Percentiles rank a stretch among this genome's conserved stretches.
Conservation (phyloP, 2,888 invertebrate species). For the Lycia hirtaria region DNA sequence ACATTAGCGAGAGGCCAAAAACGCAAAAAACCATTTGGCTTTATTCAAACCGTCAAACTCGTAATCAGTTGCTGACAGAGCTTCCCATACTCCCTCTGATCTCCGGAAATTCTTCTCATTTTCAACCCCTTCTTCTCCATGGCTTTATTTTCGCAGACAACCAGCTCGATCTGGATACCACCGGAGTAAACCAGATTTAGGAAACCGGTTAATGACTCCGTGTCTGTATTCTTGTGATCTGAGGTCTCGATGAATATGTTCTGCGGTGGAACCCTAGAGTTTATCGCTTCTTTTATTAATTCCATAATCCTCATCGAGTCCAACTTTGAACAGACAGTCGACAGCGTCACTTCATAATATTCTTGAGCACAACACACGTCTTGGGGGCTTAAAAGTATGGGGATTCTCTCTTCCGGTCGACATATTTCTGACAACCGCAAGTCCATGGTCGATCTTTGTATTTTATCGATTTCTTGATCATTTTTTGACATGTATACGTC, state of each 20-base stretch:
- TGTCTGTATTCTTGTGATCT: slow-evolving; percentile 62
- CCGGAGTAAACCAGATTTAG: slow-evolving; percentile 91
- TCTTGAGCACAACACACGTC: slow-evolving; percentile 74
- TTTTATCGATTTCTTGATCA: slow-evolving; percentile 69
- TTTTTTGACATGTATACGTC: slow-evolving; percentile 75
- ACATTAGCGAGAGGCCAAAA: too few species aligned
- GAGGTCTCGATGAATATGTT: slow-evolving; percentile 79
- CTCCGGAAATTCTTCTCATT: slow-evolving; percentile 94
- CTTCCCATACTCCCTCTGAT: slow-evolving; percentile 94
- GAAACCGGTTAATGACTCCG: slow-evolving; percentile 76
- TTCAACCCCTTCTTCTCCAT: slow-evolving; percentile 92
- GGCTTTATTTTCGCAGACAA: slow-evolving; percentile 90
- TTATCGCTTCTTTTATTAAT: slow-evolving; percentile 91
- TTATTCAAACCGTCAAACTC: slow-evolving; percentile 90
- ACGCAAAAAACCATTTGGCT: too few species aligned
- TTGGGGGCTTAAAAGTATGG: slow-evolving; percentile 73
- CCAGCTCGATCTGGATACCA: slow-evolving; percentile 94
- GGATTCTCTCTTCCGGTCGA: slow-evolving; percentile 68
- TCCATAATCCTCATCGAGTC: slow-evolving; percentile 92
- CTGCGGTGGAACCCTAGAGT: slow-evolving; percentile 90
- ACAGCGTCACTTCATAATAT: slow-evolving; percentile 90
- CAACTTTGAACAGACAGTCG: slow-evolving; percentile 91
- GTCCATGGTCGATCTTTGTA: slow-evolving; percentile 78
- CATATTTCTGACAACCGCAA: slow-evolving; percentile 72
- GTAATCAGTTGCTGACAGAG: slow-evolving; percentile 95